Conservation (phyloP, 2,797 vertebrate species). For the Lutjanus argentimaculatus region DNA sequence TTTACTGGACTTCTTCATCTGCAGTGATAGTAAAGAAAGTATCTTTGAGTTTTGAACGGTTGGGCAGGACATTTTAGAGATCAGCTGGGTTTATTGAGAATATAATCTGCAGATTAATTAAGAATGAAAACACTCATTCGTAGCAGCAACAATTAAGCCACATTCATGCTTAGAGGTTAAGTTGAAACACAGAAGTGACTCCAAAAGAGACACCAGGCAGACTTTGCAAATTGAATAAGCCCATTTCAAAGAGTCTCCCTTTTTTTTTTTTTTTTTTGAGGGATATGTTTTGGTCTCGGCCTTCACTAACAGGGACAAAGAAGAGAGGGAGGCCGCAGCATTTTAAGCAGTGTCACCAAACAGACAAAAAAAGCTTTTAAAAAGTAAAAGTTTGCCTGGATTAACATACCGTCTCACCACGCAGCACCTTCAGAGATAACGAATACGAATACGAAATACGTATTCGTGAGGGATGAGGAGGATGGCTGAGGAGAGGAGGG, state of each 20-base stretch:
- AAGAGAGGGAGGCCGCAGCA: not conserved
- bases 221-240: slow-evolving; percentile 11
- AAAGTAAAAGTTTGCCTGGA: slow-evolving; percentile 14
- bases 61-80: not conserved
- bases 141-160: not conserved
- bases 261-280: not conserved
- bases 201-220: not conserved
- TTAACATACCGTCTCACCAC: slow-evolving; percentile 1
- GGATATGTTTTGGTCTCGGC: not conserved
- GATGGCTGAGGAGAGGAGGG: not conserved
- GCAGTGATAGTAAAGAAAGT: not conserved
- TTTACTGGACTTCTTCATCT: not conserved
- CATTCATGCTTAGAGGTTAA: not conserved
- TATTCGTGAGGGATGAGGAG: no score
- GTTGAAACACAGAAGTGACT: not conserved
- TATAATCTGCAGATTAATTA: not conserved
- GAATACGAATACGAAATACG: no score
- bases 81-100: not conserved
- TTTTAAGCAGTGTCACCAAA: not conserved
- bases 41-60: not conserved
- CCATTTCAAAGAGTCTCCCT: not conserved
- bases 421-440: slow-evolving; percentile 17
- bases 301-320: not conserved
- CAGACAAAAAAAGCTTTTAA: not conserved
- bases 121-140: not conserved